Conservation (phyloP, 1,140 invertebrate species). For the Vanessa atalanta region DNA sequence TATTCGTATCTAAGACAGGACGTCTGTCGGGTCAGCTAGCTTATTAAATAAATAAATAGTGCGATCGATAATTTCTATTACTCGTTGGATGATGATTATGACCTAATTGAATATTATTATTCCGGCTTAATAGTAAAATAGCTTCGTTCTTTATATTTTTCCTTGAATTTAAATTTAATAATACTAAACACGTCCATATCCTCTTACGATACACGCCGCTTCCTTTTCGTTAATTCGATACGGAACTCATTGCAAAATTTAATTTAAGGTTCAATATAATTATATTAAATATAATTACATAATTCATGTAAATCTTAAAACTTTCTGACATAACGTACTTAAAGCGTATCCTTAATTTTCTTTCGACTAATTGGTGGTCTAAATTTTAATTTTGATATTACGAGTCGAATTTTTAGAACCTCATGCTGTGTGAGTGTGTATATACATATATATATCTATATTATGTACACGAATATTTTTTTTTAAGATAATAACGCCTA, state of each 20-base stretch:
- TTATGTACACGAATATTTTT: too few species aligned
- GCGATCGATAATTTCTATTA: too few species aligned
- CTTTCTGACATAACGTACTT: neutral
- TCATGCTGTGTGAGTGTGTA: too few species aligned
- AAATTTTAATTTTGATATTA: too few species aligned
- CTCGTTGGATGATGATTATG: too few species aligned
- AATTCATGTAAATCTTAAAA: neutral
- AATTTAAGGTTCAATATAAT: neutral
- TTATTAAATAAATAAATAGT: too few species aligned
- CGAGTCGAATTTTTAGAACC: too few species aligned
- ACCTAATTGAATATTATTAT: too few species aligned
- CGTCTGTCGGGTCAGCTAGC: too few species aligned
- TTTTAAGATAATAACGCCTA: too few species aligned
- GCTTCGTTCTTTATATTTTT: neutral
- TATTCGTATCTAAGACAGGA: too few species aligned
- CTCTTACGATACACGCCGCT: neutral
- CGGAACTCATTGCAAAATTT: constrained; percentile 7
- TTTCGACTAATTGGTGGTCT: neutral
- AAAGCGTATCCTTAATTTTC: neutral
- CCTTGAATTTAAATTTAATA: neutral
- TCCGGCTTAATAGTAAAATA: neutral
- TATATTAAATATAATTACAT: neutral
- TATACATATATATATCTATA: too few species aligned
- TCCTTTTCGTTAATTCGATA: constrained; percentile 1
- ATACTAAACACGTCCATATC: neutral